Base-by-base conservation (phyloP, 2,113 vertebrate genomes). In the Sinocyclocheilus maitianheensis region DNA sequence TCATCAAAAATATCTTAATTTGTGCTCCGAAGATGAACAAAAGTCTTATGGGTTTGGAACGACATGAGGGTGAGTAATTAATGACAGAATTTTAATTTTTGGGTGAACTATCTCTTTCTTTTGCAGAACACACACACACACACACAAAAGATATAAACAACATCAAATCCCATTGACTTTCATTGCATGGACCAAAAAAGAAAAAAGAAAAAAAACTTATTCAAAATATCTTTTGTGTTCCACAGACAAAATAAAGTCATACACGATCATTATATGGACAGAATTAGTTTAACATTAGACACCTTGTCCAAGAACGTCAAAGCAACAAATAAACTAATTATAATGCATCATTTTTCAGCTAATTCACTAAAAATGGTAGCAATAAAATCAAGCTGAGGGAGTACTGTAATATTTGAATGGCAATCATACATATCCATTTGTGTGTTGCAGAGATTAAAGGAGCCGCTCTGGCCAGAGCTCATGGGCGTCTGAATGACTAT, bases 401-500 rank as follows among this genome's bases (percentile, higher is more conserved):
- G 9, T 63, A 24, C 12, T 78, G 72, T 82, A 62, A 63, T 84
- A 46, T 85, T 46, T 46, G 24, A 77, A 88, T 48, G 3, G 46
- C 9, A 46, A 10, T 46, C 43, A 46, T 46, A 46, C 43, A 46
- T 46, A 46, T 74, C 78, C 6, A 22, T n/a, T 60, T 58, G 30
- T 78, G 81, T 85, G 51, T 69, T 53, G n/a, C n/a, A 16, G 77
- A 67, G 77, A 67, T 30, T 86, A 74, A 67, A 78, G 48, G 12
- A 85, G 60, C 26, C 20, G 14, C 43, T 77, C 51, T 53, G 84
- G 40, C 26, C 46, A 60, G 74, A 37, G 51, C 79, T 85, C 74
- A 81, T 22, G 11, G 55, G 22, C n/a, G 7, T 48, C 84, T 75
- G 22, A 77, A 43, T 22, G 40, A 58, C 34, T 77, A 60, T 62